Base-by-base conservation (phyloP, 2,888 invertebrate species). In the Patella depressa region DNA sequence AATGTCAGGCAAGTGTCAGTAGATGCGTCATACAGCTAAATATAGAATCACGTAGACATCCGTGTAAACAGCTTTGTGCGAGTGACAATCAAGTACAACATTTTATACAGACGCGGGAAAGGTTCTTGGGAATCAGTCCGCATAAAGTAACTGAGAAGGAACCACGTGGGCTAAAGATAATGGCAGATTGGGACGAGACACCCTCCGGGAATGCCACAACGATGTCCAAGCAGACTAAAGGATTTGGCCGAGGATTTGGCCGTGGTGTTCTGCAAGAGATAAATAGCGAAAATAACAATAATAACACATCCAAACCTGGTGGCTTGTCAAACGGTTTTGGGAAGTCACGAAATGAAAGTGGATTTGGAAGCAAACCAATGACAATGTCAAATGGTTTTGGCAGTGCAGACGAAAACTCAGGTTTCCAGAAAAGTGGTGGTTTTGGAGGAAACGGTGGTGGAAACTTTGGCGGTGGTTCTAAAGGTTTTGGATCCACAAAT, bases 231-330 rank as follows among this genome's bases (percentile, higher is more conserved):
- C 45, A 45, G 45, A 59, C 59, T 19, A 59, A 59, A 59, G 59
- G 59, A 70, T 76, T 54, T 57, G 71, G 76, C 19, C 53, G 76
- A 54, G 85, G 86, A 55, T 83, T 86, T 82, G 86, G 86, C n/a
- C 76, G 86, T 72, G 86, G 86, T 19, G 84, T 84, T 3, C 72
- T 86, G 34, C 74, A 82, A 74, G 79, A 81, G 57, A 79, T 79
- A 17, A 82, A 84, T 71, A 57, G 73, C 17, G 19, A 59, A 19
- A 59, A 12, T 73, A 78, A 72, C 75, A 74, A 53, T 45, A 54
- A 75, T 29, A 78, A 72, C 19, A 73, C 54, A 17, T 72, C 76
- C 71, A 73, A 70, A 19, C 72, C 70, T 45, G 73, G 73, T 24
- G 73, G 72, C 69, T 53, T 79, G n/a, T 76, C 79, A 45, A 78